phyloP scores from a whole-genome alignment of 2,888 invertebrate genomes.

The Netelia virgata region DNA sequence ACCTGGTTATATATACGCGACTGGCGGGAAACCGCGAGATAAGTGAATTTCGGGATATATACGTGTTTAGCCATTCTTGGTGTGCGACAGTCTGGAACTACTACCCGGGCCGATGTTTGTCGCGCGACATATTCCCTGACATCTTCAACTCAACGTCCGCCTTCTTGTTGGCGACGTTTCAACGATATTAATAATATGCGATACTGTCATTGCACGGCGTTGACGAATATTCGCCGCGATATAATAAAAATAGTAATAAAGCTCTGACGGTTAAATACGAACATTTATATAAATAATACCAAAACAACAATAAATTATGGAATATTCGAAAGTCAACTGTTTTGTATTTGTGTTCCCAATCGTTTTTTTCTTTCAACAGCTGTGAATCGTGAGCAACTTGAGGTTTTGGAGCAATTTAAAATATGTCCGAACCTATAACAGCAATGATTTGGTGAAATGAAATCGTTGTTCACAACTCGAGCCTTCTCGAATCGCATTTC shows the following conservation, averaged over 20 bases:
- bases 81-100: constrained; percentile 43
- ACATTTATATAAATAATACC: not conserved
- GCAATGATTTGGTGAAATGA: constrained; percentile 17
- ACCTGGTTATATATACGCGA: constrained; percentile 28
- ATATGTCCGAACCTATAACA: not conserved
- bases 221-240: not conserved
- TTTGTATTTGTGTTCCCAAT: not conserved
- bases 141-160: constrained; percentile 41
- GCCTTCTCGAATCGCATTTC: constrained; percentile 22
- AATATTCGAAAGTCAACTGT: not conserved
- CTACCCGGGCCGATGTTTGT: constrained; percentile 33
- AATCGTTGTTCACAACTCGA: constrained; percentile 12
- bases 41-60: constrained; percentile 51
- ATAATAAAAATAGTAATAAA: not conserved
- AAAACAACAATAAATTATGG: not conserved
- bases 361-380: not conserved
- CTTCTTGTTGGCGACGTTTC: constrained; percentile 56
- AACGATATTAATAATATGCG: not conserved
- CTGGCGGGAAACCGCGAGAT: constrained; percentile 33
- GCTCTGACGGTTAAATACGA: not conserved
- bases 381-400: not conserved
- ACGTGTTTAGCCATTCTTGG: constrained; percentile 51
- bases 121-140: constrained; percentile 17
- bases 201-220: not conserved
- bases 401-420: not conserved